phyloP scores from a whole-genome alignment of 1,140 invertebrate species.

The Drosophila orosa region DNA sequence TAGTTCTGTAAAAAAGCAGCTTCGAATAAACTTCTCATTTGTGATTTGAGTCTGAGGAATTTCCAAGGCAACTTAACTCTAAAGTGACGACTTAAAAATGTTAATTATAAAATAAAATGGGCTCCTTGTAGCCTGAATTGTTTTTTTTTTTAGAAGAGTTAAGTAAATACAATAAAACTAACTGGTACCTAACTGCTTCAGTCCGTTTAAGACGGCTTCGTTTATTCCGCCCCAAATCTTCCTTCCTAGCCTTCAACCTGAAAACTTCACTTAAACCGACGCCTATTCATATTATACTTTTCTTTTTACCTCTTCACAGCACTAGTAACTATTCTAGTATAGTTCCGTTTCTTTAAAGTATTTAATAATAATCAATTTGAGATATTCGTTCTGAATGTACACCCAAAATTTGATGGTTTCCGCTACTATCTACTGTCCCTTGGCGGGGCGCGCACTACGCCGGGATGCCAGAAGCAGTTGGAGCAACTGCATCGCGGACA shows the following conservation, averaged over 20 bases:
- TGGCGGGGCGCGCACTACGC: slow-evolving; percentile 11
- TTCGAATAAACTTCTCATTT: background rate
- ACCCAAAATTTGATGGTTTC: background rate
- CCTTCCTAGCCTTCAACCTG: background rate
- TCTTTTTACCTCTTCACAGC: background rate
- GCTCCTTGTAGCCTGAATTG: background rate
- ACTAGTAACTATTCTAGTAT: too few relatives aligned
- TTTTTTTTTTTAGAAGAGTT: background rate
- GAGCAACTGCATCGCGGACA: slow-evolving; percentile 50
- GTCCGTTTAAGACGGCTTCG: background rate
- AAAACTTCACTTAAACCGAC: too few relatives aligned
- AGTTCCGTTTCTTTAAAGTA: background rate
- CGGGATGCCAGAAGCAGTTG: slow-evolving; percentile 52
- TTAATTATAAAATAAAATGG: background rate
- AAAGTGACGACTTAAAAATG: background rate
- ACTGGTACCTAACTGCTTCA: background rate
- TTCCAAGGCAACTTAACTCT: background rate
- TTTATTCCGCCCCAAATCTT: background rate
- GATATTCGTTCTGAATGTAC: background rate
- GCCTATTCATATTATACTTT: too few relatives aligned
- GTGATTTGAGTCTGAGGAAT: slow-evolving; percentile 11
- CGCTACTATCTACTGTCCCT: slow-evolving; percentile 5
- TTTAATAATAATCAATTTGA: background rate
- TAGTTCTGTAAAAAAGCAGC: background rate
- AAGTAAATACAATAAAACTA: background rate